phyloP scores from a whole-genome alignment of 1,140 invertebrate species.

The Scaptomyza montana region DNA sequence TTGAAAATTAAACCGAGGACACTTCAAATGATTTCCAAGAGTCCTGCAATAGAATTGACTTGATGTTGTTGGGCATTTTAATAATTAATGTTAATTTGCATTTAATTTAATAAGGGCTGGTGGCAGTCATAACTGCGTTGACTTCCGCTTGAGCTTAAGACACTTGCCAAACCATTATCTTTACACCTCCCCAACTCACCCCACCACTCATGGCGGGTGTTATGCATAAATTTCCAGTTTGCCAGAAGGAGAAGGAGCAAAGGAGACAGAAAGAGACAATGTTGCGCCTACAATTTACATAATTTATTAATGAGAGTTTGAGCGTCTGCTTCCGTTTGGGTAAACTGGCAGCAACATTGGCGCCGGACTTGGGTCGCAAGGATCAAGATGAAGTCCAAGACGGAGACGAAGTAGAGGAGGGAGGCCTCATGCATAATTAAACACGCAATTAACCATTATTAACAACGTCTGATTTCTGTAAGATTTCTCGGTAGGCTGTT shows the following conservation, averaged over 20 bases:
- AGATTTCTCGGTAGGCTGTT: conserved; percentile 42
- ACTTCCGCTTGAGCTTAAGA: conserved; percentile 69
- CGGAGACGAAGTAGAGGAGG: conserved; percentile 10
- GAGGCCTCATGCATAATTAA: conserved; percentile 75
- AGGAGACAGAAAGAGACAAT: conserved; percentile 27
- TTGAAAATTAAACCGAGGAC: no score
- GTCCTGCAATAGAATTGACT: conserved; percentile 5
- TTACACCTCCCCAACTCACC: neutral
- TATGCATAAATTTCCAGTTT: conserved; percentile 70
- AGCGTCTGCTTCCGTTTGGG: conserved; percentile 73
- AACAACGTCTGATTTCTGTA: conserved; percentile 78
- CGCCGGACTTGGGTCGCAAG: conserved; percentile 17
- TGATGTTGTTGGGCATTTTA: conserved; percentile 28
- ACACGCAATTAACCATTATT: conserved; percentile 82
- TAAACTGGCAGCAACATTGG: conserved; percentile 14
- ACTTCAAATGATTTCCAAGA: neutral
- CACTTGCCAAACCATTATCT: conserved; percentile 52
- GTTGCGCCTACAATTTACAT: conserved; percentile 79
- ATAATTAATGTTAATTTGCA: conserved; percentile 64
- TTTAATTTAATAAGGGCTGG: conserved; percentile 65
- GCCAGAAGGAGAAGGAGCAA: conserved; percentile 1
- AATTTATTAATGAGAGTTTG: conserved; percentile 82
- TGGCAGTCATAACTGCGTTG: conserved; percentile 54
- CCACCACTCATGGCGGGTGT: conserved; percentile 3
- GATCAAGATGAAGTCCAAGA: conserved; percentile 24